Conservation (phyloP, 2,888 invertebrate species). For the Bruchidius siliquastri region DNA sequence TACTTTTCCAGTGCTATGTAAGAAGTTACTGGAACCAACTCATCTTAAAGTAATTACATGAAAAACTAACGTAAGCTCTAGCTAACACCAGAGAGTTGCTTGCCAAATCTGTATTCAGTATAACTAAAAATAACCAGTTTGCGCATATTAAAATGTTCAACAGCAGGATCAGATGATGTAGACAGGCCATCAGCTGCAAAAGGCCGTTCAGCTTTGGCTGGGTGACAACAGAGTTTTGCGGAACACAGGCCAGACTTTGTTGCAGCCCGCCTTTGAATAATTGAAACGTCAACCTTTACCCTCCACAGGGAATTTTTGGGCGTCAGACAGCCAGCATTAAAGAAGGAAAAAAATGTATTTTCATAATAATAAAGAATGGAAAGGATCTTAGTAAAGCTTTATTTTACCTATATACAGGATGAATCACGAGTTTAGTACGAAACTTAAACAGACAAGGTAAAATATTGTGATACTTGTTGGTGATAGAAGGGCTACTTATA, state of each 20-base stretch:
- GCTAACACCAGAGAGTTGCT: not conserved
- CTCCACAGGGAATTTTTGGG: not conserved
- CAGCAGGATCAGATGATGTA: not conserved
- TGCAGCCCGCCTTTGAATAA: not conserved
- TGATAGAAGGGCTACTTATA: too few relatives aligned
- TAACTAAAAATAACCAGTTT: not conserved
- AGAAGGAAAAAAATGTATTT: not conserved
- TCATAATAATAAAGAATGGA: not conserved
- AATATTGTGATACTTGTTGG: too few relatives aligned
- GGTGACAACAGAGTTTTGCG: not conserved
- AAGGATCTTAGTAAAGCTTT: not conserved
- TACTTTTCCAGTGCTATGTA: too few relatives aligned
- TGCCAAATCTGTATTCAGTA: not conserved
- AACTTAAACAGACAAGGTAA: too few relatives aligned
- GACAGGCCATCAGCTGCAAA: not conserved
- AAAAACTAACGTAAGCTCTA: too few relatives aligned
- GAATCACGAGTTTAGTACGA: too few relatives aligned
- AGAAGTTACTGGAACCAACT: too few relatives aligned
- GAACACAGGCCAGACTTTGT: not conserved
- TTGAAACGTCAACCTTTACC: not conserved
- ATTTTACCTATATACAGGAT: too few relatives aligned
- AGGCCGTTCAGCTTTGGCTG: not conserved
- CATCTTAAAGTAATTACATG: too few relatives aligned
- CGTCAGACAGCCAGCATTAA: not conserved
- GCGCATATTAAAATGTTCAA: not conserved